A percentile compares a stretch with the other conserved stretches of the same genome.
Evolutionary conservation across 2,888 invertebrate species (phyloP).

Genomic region (Tetropium fuscum): DNA sequence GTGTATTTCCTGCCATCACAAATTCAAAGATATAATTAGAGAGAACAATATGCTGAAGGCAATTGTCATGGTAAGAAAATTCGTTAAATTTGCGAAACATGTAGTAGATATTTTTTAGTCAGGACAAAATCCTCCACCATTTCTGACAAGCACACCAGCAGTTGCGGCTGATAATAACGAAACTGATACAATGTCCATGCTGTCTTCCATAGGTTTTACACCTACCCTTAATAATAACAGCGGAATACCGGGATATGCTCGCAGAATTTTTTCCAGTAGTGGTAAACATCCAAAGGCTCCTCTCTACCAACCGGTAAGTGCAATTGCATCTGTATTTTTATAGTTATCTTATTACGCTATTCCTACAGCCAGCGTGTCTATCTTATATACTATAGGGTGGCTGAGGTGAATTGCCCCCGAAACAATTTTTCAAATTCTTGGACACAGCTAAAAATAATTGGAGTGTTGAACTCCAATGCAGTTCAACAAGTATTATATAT

Average conservation of each 20-base stretch:
- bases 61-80: constrained; percentile 44
- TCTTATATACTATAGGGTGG: too few relatives aligned
- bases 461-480: too few relatives aligned
- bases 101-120: not conserved
- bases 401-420: too few relatives aligned
- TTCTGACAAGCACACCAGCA: constrained; percentile 42
- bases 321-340: too few relatives aligned
- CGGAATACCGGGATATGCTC: constrained; percentile 16
- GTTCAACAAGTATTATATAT: too few relatives aligned
- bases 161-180: constrained; percentile 16
- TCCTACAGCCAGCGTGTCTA: too few relatives aligned
- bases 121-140: constrained; percentile 29
- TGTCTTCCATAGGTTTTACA: constrained; percentile 37
- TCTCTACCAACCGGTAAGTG: constrained; percentile 1
- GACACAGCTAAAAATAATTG: too few relatives aligned
- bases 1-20: constrained; percentile 48
- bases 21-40: constrained; percentile 49
- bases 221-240: constrained; percentile 18
- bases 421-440: too few relatives aligned
- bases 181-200: constrained; percentile 33
- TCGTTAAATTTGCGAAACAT: not conserved
- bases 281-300: not conserved
- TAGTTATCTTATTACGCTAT: too few relatives aligned
- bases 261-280: constrained; percentile 8
- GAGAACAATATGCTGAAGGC: constrained; percentile 51